Evolutionary conservation across 23 tunicate species (phyloP).

Genomic region (Halocynthia aurantium): DNA sequence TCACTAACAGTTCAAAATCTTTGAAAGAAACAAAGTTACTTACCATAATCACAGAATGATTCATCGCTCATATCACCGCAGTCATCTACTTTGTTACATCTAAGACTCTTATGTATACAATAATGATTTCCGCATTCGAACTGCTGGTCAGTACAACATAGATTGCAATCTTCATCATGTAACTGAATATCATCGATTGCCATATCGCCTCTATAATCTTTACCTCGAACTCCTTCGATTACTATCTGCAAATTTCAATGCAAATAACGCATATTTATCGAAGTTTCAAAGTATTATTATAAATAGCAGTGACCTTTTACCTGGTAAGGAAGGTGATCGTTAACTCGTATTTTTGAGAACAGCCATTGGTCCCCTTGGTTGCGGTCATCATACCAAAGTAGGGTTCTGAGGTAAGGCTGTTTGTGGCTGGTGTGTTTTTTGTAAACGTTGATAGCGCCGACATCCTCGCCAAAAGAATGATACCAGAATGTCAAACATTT

Average conservation of each 20-base stretch:
- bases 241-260: slow-evolving; percentile 33
- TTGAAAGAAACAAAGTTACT: background rate
- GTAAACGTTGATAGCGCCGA: slow-evolving; percentile 58
- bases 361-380: slow-evolving; percentile 83
- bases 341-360: slow-evolving; percentile 32
- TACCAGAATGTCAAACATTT: slow-evolving; percentile 86
- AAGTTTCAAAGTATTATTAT: background rate
- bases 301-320: slow-evolving; percentile 17
- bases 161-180: slow-evolving; percentile 38
- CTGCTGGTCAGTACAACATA: slow-evolving; percentile 39
- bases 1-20: too few species aligned
- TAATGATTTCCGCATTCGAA: slow-evolving; percentile 76
- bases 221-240: slow-evolving; percentile 58
- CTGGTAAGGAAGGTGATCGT: slow-evolving; percentile 44
- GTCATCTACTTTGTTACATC: slow-evolving; percentile 63
- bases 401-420: slow-evolving; percentile 15
- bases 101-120: slow-evolving; percentile 30
- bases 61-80: slow-evolving; percentile 89
- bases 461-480: slow-evolving; percentile 54
- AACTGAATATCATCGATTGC: slow-evolving; percentile 84
- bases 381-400: slow-evolving; percentile 40
- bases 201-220: slow-evolving; percentile 46
- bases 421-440: slow-evolving; percentile 21
- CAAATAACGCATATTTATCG: background rate
- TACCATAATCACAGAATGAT: slow-evolving; percentile 32